These are phyloP conservation scores for Hyles vespertilio DNA, from an alignment of 1,140 invertebrate genomes.

Conservation along the genomic window DNA sequence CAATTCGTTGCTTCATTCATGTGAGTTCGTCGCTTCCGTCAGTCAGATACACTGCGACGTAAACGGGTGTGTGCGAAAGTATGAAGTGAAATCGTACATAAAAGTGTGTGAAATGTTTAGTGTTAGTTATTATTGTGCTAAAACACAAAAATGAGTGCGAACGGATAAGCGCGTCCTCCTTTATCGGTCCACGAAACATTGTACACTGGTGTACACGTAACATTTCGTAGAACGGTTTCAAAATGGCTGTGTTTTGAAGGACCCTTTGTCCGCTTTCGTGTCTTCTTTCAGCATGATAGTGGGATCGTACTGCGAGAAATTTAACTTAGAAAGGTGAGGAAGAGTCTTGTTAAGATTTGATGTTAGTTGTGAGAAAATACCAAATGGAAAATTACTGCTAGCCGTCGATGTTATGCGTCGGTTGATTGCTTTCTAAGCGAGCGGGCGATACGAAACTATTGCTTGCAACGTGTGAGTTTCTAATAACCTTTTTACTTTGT, in stretches of 20 bases:
- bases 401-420: constrained; percentile 50
- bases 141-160: constrained; percentile 72
- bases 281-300: constrained; percentile 74
- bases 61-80: constrained; percentile 73
- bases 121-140: constrained; percentile 73
- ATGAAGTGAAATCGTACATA: constrained; percentile 74
- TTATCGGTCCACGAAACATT: constrained; percentile 46
- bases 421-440: constrained; percentile 63
- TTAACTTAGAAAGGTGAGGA: constrained; percentile 70
- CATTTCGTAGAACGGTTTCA: constrained; percentile 72
- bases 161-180: constrained; percentile 55
- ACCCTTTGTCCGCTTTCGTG: constrained; percentile 74
- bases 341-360: constrained; percentile 33
- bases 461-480: constrained; percentile 67
- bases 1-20: constrained; percentile 53
- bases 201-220: constrained; percentile 60
- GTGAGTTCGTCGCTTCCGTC: constrained; percentile 66
- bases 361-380: constrained; percentile 31
- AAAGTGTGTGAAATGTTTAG: constrained; percentile 75
- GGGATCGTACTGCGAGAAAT: constrained; percentile 66
- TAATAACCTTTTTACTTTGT: constrained; percentile 52
- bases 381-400: constrained; percentile 67
- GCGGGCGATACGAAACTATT: constrained; percentile 55
- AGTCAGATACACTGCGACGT: constrained; percentile 61
- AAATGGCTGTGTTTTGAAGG: constrained; percentile 77